Percentiles rank a stretch among this genome's conserved stretches.
These are phyloP conservation scores for Pocillopora damicornis DNA, from an alignment of 64 coral and sea anemone genomes.

Conservation along the genomic window DNA sequence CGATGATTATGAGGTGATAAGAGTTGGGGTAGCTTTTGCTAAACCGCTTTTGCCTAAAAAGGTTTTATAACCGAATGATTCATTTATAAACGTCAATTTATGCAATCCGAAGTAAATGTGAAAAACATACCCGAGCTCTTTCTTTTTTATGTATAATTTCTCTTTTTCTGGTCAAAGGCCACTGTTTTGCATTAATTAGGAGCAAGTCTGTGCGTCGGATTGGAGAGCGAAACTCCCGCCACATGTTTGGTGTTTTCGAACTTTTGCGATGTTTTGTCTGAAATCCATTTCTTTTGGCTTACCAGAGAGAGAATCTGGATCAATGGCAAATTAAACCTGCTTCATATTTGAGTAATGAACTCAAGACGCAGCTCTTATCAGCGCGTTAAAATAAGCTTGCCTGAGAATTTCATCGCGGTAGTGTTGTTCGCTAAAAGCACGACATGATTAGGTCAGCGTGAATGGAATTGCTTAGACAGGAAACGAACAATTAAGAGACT, in stretches of 20 bases:
- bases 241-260: neutral
- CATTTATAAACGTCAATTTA: neutral
- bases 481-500: neutral
- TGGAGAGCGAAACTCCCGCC: neutral
- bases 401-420: neutral
- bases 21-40: neutral
- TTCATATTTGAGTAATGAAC: constrained; percentile 8
- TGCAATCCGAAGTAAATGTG: neutral
- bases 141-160: neutral
- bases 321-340: neutral
- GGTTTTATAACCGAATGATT: neutral
- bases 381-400: neutral
- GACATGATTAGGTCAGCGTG: neutral
- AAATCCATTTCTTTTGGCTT: constrained; percentile 17
- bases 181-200: neutral
- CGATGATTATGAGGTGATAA: neutral
- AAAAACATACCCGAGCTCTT: neutral
- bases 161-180: neutral
- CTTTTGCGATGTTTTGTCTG: neutral
- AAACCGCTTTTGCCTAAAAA: neutral
- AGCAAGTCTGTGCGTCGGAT: neutral
- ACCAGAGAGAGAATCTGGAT: constrained; percentile 10
- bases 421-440: constrained; percentile 9
- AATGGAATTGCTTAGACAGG: neutral
- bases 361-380: neutral